Conservation (phyloP, 2,113 vertebrate genomes). For the Mormyrus iriodes region DNA sequence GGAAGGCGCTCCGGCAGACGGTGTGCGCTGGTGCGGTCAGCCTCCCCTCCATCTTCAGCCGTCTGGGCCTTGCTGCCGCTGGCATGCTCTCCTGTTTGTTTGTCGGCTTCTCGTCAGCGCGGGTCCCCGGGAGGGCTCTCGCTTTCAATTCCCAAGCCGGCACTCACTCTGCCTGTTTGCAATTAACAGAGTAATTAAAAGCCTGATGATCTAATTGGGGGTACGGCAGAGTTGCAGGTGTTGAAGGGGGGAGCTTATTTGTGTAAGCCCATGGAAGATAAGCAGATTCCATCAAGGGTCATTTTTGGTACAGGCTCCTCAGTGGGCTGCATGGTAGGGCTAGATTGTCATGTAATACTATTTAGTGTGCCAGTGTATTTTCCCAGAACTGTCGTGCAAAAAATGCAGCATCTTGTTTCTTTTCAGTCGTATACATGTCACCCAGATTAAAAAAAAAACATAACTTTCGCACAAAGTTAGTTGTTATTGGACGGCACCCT, state of each 20-base stretch:
- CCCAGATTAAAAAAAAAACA: background rate
- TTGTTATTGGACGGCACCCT: slow-evolving; percentile 28
- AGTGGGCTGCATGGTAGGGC: slow-evolving; percentile 26
- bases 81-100: slow-evolving; percentile 58
- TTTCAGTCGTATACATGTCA: background rate
- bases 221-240: slow-evolving; percentile 97
- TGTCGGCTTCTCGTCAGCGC: slow-evolving; percentile 58
- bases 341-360: background rate
- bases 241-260: slow-evolving; percentile 77
- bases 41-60: background rate
- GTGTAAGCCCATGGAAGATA: slow-evolving; percentile 65
- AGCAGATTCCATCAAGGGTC: slow-evolving; percentile 42
- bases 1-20: slow-evolving; percentile 3
- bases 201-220: slow-evolving; percentile 98
- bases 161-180: slow-evolving; percentile 89
- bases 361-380: background rate
- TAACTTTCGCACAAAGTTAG: background rate
- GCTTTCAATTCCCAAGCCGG: slow-evolving; percentile 78
- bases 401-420: background rate
- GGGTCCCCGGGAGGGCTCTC: slow-evolving; percentile 56
- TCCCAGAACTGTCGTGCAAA: background rate
- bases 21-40: background rate
- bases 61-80: slow-evolving; percentile 36
- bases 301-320: slow-evolving; percentile 32
- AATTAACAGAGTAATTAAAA: slow-evolving; percentile 99